These are phyloP conservation scores for Andrena hattorfiana DNA, from an alignment of 2,888 invertebrate species.

Conservation along the genomic window DNA sequence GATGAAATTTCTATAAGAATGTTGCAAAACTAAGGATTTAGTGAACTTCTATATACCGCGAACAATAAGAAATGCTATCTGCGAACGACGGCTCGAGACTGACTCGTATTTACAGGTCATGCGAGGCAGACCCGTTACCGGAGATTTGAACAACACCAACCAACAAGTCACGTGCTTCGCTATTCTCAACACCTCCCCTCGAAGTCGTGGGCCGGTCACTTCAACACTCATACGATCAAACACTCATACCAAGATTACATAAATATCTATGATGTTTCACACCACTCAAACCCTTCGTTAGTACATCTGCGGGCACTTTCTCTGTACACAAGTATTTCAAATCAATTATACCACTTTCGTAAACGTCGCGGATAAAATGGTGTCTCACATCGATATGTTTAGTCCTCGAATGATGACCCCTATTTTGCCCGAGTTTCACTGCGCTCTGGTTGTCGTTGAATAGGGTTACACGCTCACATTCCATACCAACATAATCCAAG, in stretches of 20 bases:
- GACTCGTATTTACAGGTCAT: too few relatives aligned
- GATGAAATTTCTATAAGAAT: too few relatives aligned
- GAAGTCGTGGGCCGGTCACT: neutral
- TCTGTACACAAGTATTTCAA: neutral
- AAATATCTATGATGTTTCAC: neutral
- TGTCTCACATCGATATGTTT: slow-evolving; percentile 1
- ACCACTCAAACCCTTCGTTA: neutral
- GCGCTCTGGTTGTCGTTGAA: neutral
- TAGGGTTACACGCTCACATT: neutral
- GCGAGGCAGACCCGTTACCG: too few relatives aligned
- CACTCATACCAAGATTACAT: neutral
- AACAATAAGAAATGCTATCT: too few relatives aligned
- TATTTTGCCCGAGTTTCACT: neutral
- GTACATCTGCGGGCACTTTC: neutral
- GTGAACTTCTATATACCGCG: too few relatives aligned
- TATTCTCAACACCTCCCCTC: neutral
- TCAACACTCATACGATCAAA: neutral
- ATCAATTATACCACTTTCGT: neutral
- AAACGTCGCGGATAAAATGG: neutral
- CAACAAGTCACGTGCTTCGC: too few relatives aligned
- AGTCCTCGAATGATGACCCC: neutral
- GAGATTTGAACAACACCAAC: too few relatives aligned
- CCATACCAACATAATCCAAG: neutral
- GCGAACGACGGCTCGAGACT: too few relatives aligned
- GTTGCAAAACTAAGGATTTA: too few relatives aligned